Conservation (phyloP, 1,140 invertebrate species). For the Globodera ellingtonae region DNA sequence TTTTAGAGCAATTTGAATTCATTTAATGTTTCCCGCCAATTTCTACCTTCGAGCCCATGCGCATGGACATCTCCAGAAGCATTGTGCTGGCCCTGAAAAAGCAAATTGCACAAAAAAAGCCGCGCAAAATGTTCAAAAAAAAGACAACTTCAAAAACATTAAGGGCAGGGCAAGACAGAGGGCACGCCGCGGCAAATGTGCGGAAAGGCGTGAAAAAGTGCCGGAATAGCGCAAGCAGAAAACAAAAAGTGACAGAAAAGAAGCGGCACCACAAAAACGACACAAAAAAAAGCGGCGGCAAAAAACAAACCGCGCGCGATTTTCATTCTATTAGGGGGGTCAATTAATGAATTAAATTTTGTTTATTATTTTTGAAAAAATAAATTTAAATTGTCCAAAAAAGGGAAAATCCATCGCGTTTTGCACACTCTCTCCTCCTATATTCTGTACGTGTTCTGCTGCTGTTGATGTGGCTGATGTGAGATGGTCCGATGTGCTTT, state of each 20-base stretch:
- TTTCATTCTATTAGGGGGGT: too few species aligned
- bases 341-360: too few species aligned
- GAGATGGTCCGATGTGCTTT: background rate
- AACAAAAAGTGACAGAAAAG: background rate
- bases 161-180: background rate
- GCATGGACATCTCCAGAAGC: constrained; percentile 64
- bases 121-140: constrained; percentile 6
- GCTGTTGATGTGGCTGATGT: background rate
- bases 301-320: too few species aligned
- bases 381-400: too few species aligned
- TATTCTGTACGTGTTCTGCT: too few species aligned
- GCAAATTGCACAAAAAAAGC: background rate
- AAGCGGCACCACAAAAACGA: too few species aligned
- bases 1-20: too few species aligned
- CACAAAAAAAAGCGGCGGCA: too few species aligned
- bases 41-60: constrained; percentile 60
- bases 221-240: background rate
- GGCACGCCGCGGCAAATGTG: background rate
- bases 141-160: background rate
- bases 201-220: background rate
- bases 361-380: too few species aligned
- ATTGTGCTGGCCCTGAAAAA: constrained; percentile 62
- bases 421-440: too few species aligned
- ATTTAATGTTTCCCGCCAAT: background rate
- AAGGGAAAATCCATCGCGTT: too few species aligned